These are phyloP conservation scores for Sus scrofa DNA, from an alignment of 2,113 vertebrate species.

Conservation along the genomic window T2T-Sscrofa CM000824.6:165627501-165628000, in stretches of 20 bases:
- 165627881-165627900: not conserved
- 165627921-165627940: not conserved
- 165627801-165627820: not conserved
- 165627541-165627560: not conserved
- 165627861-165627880: not conserved
- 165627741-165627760: not conserved
- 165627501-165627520: not conserved
- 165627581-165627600: not conserved
- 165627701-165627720: not conserved
- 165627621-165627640: not conserved
- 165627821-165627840: not conserved
- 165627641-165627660: not conserved
- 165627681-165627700: not conserved
- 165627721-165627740: not conserved
- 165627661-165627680: not conserved
- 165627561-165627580: constrained; percentile 10
- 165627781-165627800: not conserved
- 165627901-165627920: not conserved
- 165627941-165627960: not conserved
- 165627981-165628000: not conserved
- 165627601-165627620: not conserved
- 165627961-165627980: not conserved
- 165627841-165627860: not conserved
- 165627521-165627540: not conserved
- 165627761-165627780: not conserved